Conservation (phyloP, 2,797 vertebrate genomes). For the Macroramphosus scolopax region DNA sequence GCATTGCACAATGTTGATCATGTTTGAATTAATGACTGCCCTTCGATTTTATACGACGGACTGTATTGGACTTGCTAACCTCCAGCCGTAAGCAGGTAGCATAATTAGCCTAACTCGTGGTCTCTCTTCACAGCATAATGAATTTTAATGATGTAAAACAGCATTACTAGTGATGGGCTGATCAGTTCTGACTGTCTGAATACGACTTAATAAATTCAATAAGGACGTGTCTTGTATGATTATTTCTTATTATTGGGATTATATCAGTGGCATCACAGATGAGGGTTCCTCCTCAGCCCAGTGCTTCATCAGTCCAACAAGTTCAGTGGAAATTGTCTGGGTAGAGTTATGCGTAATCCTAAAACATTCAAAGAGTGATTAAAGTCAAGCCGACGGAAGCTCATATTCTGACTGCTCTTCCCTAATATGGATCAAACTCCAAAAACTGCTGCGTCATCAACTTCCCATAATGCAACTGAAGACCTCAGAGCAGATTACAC, state of each 20-base stretch:
- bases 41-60: conserved; percentile 69
- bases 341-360: too few relatives aligned
- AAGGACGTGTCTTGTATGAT: conserved; percentile 67
- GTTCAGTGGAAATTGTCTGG: too few relatives aligned
- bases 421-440: too few relatives aligned
- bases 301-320: too few relatives aligned
- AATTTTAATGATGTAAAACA: conserved; percentile 74
- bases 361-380: too few relatives aligned
- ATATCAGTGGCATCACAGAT: conserved; percentile 15
- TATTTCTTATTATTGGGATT: conserved; percentile 40
- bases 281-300: too few relatives aligned
- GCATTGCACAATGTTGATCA: conserved; percentile 92
- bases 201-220: conserved; percentile 79
- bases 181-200: conserved; percentile 78
- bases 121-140: conserved; percentile 67
- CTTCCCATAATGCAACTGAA: too few relatives aligned
- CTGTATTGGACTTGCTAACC: conserved; percentile 70
- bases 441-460: too few relatives aligned
- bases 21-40: conserved; percentile 68
- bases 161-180: conserved; percentile 78
- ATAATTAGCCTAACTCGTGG: conserved; percentile 64
- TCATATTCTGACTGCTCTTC: too few relatives aligned
- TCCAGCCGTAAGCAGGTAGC: conserved; percentile 62
- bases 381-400: too few relatives aligned
- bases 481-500: too few relatives aligned